Evolutionary conservation across 2,888 invertebrate genomes (phyloP), one percentile per base, ranked within the genome.

Genomic region (Hirtodrosophila confusa): DNA sequence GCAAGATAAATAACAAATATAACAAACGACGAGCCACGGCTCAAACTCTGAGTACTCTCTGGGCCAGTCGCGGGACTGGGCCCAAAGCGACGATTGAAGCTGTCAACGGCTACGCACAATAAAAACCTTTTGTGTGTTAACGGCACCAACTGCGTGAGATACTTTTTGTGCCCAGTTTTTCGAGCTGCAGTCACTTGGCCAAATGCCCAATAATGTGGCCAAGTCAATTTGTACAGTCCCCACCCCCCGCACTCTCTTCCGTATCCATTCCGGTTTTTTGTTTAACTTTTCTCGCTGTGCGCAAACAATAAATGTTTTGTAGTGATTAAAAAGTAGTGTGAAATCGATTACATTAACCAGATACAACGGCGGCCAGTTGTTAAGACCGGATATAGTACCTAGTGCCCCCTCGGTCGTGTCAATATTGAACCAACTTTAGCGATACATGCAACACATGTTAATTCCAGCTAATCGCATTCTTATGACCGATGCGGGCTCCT

Each of bases 1-100:
- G 84, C 82, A 86, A 86, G 86, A 83, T 83, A 83, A 83, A 83
- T 83, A 83, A 83, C 82, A 82, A 82, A 82, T 85, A 85, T 84
- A 77, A 84, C 86, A 86, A 78, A 86, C 86, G 72, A 77, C 63
- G 54, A 11, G 73, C 54, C 57, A 50, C 33, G 49, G 40, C 2
- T 36, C 35, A 50, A 44, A 36, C 11, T 3, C 23, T 23, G 3
- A 10, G 10, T 4, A 12, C 24, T 36, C 12, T 49, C 36, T 17
- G 17, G 17, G 17, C 17, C 17, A 24, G 24, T 36, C 10, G 27
- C 36, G 12, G 27, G 29, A 11, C 10, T 12, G 23, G 43, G 61
- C 47, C 40, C 48, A 27, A 45, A 49, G 37, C 44, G 75, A 39
- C 71, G 84, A 80, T 83, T 75, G 80, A 69, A 45, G 83, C 86